Evolutionary conservation across 2,888 invertebrate species (phyloP).

Genomic region (Parthenolecanium corni): DNA sequence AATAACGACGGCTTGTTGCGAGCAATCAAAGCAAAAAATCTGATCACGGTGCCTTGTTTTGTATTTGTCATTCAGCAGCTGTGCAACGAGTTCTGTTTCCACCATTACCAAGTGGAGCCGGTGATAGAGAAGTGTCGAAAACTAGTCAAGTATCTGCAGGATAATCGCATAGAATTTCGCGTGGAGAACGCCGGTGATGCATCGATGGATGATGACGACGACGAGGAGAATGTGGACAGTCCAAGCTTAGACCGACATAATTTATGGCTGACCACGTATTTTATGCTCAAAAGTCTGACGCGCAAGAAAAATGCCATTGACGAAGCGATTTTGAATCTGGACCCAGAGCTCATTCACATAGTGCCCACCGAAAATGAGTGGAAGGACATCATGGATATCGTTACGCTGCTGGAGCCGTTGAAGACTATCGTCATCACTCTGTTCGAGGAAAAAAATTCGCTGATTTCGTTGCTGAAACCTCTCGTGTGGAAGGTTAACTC

Average conservation of each 20-base stretch:
- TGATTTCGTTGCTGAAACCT: conserved; percentile 43
- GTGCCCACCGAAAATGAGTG: conserved; percentile 40
- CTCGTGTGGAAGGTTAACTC: conserved; percentile 43
- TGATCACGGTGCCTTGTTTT: conserved; percentile 41
- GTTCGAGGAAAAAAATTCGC: conserved; percentile 42
- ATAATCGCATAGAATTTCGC: neutral
- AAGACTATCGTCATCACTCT: conserved; percentile 43
- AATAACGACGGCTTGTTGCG: conserved; percentile 37
- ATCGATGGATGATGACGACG: neutral
- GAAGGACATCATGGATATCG: conserved; percentile 40
- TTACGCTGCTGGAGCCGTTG: conserved; percentile 41
- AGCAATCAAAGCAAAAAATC: conserved; percentile 37
- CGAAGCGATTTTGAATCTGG: conserved; percentile 38
- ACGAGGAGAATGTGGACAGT: conserved; percentile 33
- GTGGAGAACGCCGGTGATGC: neutral
- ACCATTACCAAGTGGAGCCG: conserved; percentile 37
- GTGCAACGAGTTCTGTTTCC: conserved; percentile 40
- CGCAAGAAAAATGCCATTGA: conserved; percentile 37
- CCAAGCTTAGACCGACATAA: conserved; percentile 33
- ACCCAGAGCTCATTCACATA: conserved; percentile 36
- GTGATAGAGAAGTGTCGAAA: conserved; percentile 39
- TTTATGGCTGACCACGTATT: conserved; percentile 43
- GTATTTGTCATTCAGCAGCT: conserved; percentile 37
- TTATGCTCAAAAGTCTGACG: conserved; percentile 41
- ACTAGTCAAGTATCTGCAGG: conserved; percentile 36